Evolutionary conservation across 2,888 invertebrate genomes (phyloP).

Genomic region (Tetanocera ferruginea): DNA sequence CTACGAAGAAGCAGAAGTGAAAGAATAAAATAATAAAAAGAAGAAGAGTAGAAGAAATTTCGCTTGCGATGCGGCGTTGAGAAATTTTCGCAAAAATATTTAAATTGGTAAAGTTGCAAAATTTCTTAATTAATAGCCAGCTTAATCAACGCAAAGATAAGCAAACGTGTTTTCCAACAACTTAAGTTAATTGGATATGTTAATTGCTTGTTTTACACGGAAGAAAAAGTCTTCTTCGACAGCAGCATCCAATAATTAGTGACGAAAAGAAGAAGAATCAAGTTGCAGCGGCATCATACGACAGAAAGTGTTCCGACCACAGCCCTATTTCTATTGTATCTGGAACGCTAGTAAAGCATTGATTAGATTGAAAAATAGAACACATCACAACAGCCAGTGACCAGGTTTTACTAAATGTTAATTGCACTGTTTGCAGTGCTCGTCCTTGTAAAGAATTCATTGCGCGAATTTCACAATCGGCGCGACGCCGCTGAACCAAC

Average conservation of each 20-base stretch:
- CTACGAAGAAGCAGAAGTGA: not conserved
- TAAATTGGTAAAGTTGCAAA: not conserved
- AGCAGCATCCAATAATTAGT: not conserved
- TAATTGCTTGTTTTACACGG: not conserved
- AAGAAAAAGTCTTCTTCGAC: not conserved
- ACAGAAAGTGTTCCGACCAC: not conserved
- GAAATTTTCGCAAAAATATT: conserved; percentile 10
- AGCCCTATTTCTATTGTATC: not conserved
- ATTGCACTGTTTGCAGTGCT: conserved; percentile 60
- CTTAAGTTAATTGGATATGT: too few species aligned
- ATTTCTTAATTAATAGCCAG: not conserved
- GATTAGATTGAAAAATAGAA: not conserved
- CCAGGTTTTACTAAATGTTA: conserved; percentile 58
- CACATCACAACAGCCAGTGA: not conserved
- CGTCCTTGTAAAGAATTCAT: conserved; percentile 54
- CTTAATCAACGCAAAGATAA: too few species aligned
- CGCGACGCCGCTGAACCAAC: not conserved
- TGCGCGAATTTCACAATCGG: conserved; percentile 47
- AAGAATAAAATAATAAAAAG: not conserved
- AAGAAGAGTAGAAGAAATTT: not conserved
- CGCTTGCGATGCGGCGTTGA: conserved; percentile 22
- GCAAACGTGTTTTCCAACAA: too few species aligned
- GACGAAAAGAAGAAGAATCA: not conserved
- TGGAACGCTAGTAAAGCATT: not conserved
- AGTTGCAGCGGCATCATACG: not conserved